Evolutionary conservation across 2,888 invertebrate genomes (phyloP), one percentile per base, ranked within the genome.

Genomic region (Scaptomyza flava): DNA sequence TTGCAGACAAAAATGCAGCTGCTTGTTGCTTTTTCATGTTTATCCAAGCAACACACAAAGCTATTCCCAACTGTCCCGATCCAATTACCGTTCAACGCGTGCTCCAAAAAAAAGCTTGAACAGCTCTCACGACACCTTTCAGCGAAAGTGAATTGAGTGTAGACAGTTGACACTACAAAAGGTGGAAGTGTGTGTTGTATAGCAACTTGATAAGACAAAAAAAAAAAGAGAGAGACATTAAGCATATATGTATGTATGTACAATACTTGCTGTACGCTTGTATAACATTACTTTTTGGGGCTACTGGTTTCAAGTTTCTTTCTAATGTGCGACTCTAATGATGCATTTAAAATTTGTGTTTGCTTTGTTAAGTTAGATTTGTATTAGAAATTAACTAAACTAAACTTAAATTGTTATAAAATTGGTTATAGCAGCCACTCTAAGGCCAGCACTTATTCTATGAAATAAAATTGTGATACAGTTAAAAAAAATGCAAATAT

Each of bases 1-100:
- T 56, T 53, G 70, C 70, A 57, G 34, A 57, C 51, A 36, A 30
- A 38, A 54, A 12, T 36, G 47, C 72, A 45, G 8, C 50, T 46
- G 67, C 58, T 66, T 43, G 50, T 41, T 51, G 31, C 30, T 47
- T 42, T 54, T 59, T 47, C 50, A 43, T 73, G 68, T 69, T 58
- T 52, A 41, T 59, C 42, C 69, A 67, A 38, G 46, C 45, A 52
- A 50, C 38, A 33, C 68, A 74, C 54, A 33, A 11, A 33, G 11
- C 61, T 61, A 63, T 57, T 62, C 46, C n/a, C 42, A 38, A 38
- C 41, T 6, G 41, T 34, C 41, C 58, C 52, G 45, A 56, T 87
- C 72, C 73, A 59, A 79, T 81, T 85, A 67, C 88, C 54, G 34
- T 41, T 68, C 20, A 82, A 70, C 86, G 86, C 88, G 86, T 81